Base-by-base conservation (phyloP, 2,113 vertebrate species). In the Caranx melampygus region DNA sequence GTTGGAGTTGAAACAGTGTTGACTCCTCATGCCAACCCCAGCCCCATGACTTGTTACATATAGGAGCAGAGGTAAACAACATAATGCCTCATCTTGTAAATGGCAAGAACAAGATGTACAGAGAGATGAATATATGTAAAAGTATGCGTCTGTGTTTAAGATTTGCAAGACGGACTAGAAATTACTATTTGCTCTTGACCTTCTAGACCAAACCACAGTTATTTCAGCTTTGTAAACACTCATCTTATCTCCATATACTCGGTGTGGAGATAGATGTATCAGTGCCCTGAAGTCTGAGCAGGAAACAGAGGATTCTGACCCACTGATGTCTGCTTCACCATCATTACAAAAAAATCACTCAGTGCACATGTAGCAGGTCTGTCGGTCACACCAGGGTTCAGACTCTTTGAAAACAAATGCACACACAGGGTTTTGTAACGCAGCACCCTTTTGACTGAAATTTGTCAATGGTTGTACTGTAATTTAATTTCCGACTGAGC, bases 401-500 rank as follows among this genome's bases (percentile, higher is more conserved):
- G 14, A 49, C 26, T 15, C 33, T 34, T 34, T 44, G 12, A 11
- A 57, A 37, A 9, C 40, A 42, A 7, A 42, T 10, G 10, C 49
- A 81, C 54, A 75, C n/a, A 61, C 51, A 80, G 7, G 11, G 4
- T 49, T 72, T 40, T 78, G 54, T 65, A 44, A 61, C 59, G 20
- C 13, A 40, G 18, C 63, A 12, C 31, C 34, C 34, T 75, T 76
- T 72, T 78, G 61, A 69, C 47, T 62, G 9, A 72, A 60, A 81
- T 82, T 84, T 62, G 16, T 79, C 55, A 51, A 13, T 26, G 1
- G 14, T 1, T 37, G 57, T 37, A 49, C 66, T 60, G 59, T 82
- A 71, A 84, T 85, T 45, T 65, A 0, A 76, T 87, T 82, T 86
- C 74, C 66, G 3, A 62, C 51, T 3, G 42, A 54, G 59, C 79